A percentile compares a stretch with the other conserved stretches of the same genome.
phyloP scores from a whole-genome alignment of 2,888 invertebrate genomes.

The Nesidiocoris tenuis region DNA sequence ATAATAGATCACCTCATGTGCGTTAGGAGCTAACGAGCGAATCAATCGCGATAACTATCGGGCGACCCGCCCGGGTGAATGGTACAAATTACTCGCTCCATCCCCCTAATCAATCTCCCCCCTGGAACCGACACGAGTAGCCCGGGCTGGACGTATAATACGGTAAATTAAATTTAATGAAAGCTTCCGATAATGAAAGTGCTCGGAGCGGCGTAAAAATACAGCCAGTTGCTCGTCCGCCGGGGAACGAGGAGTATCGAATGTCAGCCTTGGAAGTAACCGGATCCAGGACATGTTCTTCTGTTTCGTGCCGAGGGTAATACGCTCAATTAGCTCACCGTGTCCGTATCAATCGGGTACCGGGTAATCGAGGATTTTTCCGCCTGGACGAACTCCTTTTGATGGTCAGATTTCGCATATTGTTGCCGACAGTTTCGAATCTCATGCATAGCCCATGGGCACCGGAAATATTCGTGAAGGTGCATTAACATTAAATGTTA shows the following conservation, averaged over 20 bases:
- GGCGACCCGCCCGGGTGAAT: background rate
- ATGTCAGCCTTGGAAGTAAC: slow-evolving; percentile 14
- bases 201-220: slow-evolving; percentile 33
- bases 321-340: background rate
- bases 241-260: slow-evolving; percentile 16
- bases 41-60: slow-evolving; percentile 15
- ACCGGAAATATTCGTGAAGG: no score
- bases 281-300: slow-evolving; percentile 1
- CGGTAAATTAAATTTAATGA: slow-evolving; percentile 40
- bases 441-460: no score
- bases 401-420: background rate
- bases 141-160: background rate
- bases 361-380: background rate
- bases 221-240: slow-evolving; percentile 36
- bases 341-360: background rate
- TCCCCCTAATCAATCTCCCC: background rate
- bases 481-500: no score
- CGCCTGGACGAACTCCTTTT: background rate
- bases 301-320: background rate
- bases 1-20: background rate
- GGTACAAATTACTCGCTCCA: slow-evolving; percentile 13
- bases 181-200: slow-evolving; percentile 33
- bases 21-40: background rate
- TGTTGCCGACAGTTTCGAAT: background rate
- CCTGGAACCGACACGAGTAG: background rate